Base-by-base conservation (phyloP, 1,140 invertebrate genomes). In the Bombus waltoni region DNA sequence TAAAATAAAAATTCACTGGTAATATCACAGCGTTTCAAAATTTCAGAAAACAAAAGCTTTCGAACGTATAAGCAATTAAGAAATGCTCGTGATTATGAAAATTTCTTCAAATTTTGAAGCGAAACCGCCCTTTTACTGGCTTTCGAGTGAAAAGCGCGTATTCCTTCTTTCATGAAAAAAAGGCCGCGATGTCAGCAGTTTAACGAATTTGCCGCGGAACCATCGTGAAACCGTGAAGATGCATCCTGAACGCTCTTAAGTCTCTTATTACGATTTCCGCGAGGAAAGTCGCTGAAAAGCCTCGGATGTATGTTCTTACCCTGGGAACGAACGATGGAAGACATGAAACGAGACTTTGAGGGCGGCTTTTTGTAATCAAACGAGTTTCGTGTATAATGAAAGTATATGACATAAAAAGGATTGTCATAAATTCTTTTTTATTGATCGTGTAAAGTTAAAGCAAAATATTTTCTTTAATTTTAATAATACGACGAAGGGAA, bases 201-300 rank as follows among this genome's bases (percentile, higher is more conserved):
- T 77, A 77, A 77, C 53, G 53, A 77, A 77, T 77, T 77, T 53
- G 75, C 53, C 10, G 53, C 18, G 53, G 62, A 77, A 35, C 75
- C 75, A 59, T 77, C 75, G 53, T 77, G 53, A 77, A 77, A 77
- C 35, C 35, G 35, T 59, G 75, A 77, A 77, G 75, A 77, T 77
- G 75, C 53, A 11, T 77, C 9, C 53, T 77, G 75, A 77, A 77
- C 25, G 28, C 53, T 77, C 53, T 76, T 76, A 40, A 57, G 53
- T 59, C 47, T 76, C 74, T 76, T 76, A 59, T 76, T 59, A 59
- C 53, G 53, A 76, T 76, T 40, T 59, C 74, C 53, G 28, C 53
- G 53, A 62, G 74, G 28, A 76, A 76, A 40, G 53, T 40, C 74
- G 53, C 53, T 59, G 74, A 77, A 77, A 77, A 11, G 38, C 53